Conservation (phyloP, 92 coral and sea anemone species). For the Porites cylindrica region DNA sequence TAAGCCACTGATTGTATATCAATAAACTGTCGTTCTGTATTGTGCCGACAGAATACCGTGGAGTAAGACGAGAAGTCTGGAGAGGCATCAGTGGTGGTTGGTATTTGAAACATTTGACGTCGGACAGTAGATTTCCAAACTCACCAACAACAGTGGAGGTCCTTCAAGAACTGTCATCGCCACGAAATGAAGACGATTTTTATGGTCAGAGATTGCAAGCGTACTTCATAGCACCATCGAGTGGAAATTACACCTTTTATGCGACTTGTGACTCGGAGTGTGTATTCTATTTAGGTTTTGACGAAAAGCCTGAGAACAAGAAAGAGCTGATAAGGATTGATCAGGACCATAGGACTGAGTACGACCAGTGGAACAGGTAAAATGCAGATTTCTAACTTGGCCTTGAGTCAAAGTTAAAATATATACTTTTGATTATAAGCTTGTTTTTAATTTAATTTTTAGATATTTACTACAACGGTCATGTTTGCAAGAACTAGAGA, state of each 20-base stretch:
- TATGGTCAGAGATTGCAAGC: slow-evolving; percentile 86
- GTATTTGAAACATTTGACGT: slow-evolving; percentile 67
- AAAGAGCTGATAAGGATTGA: slow-evolving; percentile 64
- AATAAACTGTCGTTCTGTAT: not conserved
- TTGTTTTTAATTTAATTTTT: not conserved
- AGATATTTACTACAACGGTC: slow-evolving; percentile 76
- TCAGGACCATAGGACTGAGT: slow-evolving; percentile 72
- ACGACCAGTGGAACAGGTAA: slow-evolving; percentile 77
- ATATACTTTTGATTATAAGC: not conserved
- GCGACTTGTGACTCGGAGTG: slow-evolving; percentile 91
- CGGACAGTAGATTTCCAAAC: slow-evolving; percentile 66
- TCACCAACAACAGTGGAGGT: slow-evolving; percentile 28
- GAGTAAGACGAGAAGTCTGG: slow-evolving; percentile 77
- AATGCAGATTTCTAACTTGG: not conserved
- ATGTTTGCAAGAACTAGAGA: slow-evolving; percentile 49
- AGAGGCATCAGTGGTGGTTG: slow-evolving; percentile 67
- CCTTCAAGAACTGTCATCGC: slow-evolving; percentile 55
- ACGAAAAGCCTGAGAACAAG: slow-evolving; percentile 67
- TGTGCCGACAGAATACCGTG: slow-evolving; percentile 47
- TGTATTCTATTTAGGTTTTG: slow-evolving; percentile 62
- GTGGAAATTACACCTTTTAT: slow-evolving; percentile 68
- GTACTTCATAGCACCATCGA: slow-evolving; percentile 64
- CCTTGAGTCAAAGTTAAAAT: no score
- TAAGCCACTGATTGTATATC: not conserved
- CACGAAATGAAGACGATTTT: slow-evolving; percentile 41